Base-by-base conservation (phyloP, 2,888 invertebrate genomes). In the Magallana nippona region DNA sequence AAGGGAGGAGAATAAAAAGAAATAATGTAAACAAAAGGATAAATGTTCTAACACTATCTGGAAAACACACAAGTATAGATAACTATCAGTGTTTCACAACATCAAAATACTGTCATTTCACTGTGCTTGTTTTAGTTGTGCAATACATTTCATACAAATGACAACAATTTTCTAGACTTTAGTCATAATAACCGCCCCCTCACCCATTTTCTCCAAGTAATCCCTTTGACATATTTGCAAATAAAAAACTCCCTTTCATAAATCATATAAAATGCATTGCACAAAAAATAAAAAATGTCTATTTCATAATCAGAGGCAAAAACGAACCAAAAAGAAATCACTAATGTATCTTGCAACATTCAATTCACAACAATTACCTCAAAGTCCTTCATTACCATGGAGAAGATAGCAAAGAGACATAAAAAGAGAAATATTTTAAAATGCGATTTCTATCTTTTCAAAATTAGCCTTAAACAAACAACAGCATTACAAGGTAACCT, bases 1-100 rank as follows among this genome's bases (percentile, higher is more conserved):
- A 86, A 86, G 85, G 85, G 82, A 71, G 71, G 71, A 71, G 71
- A 71, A 71, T 71, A 71, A 71, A 62, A 71, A 71, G 71, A 71
- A 71, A 71, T 71, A 71, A 71, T 71, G 71, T 71, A 71, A 71
- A 71, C 71, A 71, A 71, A 71, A 60, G 60, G 60, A n/a, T 60
- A 60, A 71, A 71, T 71, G 3, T 71, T 71, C 71, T 71, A 71
- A 22, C 27, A 71, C 71, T 71, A 71, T 71, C 71, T 71, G 71
- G 71, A 71, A 44, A 71, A 71, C 71, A 71, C 71, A 71, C 71
- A 71, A 71, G 71, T 71, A 71, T 27, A 71, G 22, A 60, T 60
- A 71, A 27, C 71, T 71, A 71, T 71, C 71, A 71, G 71, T 71
- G 71, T 71, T 17, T 3, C 71, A 71, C 71, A 71, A 71, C 71